These are phyloP conservation scores for Amphipyra tragopoginis DNA, from an alignment of 2,888 invertebrate species.

Conservation along the genomic window DNA sequence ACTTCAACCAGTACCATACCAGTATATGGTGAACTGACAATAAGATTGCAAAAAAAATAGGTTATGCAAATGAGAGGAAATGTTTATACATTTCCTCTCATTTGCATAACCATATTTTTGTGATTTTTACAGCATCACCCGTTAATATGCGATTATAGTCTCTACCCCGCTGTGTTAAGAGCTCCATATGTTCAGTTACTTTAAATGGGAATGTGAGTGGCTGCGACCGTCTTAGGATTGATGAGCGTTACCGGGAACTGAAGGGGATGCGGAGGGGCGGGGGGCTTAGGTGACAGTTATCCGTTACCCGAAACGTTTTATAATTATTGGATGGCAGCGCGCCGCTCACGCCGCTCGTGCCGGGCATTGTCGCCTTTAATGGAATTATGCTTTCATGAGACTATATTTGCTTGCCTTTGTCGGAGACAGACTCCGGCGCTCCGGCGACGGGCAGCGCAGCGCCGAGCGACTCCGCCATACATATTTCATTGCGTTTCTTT, in stretches of 20 bases:
- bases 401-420: constrained; percentile 43
- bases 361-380: constrained; percentile 28
- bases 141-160: too few relatives aligned
- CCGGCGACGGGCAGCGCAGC: neutral
- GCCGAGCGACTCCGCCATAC: constrained; percentile 22
- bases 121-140: too few relatives aligned
- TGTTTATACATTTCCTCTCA: too few relatives aligned
- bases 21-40: too few relatives aligned
- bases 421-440: constrained; percentile 18
- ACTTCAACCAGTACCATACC: too few relatives aligned
- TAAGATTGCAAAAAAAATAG: too few relatives aligned
- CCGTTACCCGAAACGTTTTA: constrained; percentile 30
- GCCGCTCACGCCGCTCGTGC: neutral
- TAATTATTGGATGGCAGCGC: constrained; percentile 18
- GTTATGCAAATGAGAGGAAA: too few relatives aligned
- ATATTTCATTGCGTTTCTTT: constrained; percentile 50
- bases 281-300: constrained; percentile 17
- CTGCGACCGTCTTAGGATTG: constrained; percentile 25
- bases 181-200: constrained; percentile 5
- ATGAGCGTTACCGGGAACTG: constrained; percentile 10
- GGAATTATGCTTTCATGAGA: constrained; percentile 53
- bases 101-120: too few relatives aligned
- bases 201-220: constrained; percentile 16
- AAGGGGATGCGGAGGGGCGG: neutral
- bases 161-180: constrained; percentile 6